Evolutionary conservation across 2,888 invertebrate genomes (phyloP).

Genomic region (Polymixis flavicincta): DNA sequence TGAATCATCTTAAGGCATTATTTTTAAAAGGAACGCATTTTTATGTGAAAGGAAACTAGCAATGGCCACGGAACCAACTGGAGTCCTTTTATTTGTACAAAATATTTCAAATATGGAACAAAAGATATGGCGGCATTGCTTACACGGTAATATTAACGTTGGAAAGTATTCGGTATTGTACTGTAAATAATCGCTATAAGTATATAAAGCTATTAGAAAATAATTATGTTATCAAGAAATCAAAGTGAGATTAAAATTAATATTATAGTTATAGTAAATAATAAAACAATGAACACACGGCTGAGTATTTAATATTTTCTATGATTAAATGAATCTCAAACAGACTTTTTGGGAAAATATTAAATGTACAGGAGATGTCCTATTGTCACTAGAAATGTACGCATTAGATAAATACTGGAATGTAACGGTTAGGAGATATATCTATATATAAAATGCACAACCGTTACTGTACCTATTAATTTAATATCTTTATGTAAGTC

Average conservation of each 20-base stretch:
- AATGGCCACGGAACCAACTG: conserved; percentile 35
- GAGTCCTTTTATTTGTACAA: conserved; percentile 31
- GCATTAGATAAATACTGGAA: conserved; percentile 78
- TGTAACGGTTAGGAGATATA: conserved; percentile 79
- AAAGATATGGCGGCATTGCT: conserved; percentile 72
- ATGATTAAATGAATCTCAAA: conserved; percentile 80
- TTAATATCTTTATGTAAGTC: conserved; percentile 76
- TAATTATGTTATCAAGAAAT: conserved; percentile 88
- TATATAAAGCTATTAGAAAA: conserved; percentile 84
- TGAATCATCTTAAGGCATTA: conserved; percentile 11
- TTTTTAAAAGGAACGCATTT: conserved; percentile 20
- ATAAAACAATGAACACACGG: conserved; percentile 67
- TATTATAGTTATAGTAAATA: conserved; percentile 80
- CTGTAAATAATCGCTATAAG: conserved; percentile 87
- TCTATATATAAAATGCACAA: conserved; percentile 80
- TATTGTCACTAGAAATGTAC: conserved; percentile 80
- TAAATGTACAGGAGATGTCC: conserved; percentile 78
- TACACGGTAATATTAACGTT: conserved; percentile 72
- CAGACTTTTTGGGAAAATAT: conserved; percentile 72
- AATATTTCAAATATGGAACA: conserved; percentile 49
- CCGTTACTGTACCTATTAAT: conserved; percentile 73
- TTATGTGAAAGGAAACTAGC: conserved; percentile 7
- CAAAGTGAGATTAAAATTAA: conserved; percentile 89
- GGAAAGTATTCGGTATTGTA: conserved; percentile 76
- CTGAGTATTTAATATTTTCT: conserved; percentile 83